Evolutionary conservation across 1,140 invertebrate species (phyloP).

Genomic region (Dendrolimus punctatus): DNA sequence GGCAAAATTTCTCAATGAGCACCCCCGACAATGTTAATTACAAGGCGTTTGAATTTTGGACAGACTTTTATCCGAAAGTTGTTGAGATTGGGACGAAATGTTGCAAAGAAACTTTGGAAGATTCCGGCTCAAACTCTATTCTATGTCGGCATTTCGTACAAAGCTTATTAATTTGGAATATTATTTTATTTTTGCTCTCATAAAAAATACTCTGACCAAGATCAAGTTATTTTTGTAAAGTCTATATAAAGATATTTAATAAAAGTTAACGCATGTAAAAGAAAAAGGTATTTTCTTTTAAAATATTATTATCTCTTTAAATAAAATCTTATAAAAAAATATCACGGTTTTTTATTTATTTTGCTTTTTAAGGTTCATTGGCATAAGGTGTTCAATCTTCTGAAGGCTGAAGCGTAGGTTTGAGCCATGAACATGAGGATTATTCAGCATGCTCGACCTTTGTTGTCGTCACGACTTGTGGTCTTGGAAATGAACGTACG

Average conservation of each 20-base stretch:
- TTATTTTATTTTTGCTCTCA: constrained; percentile 34
- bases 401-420: too few species aligned
- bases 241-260: constrained; percentile 26
- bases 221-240: constrained; percentile 60
- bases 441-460: too few species aligned
- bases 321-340: constrained; percentile 8
- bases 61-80: constrained; percentile 84
- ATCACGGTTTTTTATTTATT: constrained; percentile 1
- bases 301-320: constrained; percentile 1
- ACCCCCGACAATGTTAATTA: constrained; percentile 77
- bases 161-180: constrained; percentile 30
- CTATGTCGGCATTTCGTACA: constrained; percentile 22
- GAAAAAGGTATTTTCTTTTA: too few species aligned
- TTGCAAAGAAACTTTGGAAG: constrained; percentile 74
- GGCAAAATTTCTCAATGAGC: constrained; percentile 80
- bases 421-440: too few species aligned
- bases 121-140: constrained; percentile 36
- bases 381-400: too few species aligned
- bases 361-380: too few species aligned
- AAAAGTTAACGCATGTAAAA: background rate
- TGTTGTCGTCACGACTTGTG: too few species aligned
- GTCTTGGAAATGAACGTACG: too few species aligned
- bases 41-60: constrained; percentile 85
- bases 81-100: constrained; percentile 79
- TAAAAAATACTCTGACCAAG: constrained; percentile 21